phyloP scores from a whole-genome alignment of 53 echinoderm and acorn worm species.

The Luidia sarsii region DNA sequence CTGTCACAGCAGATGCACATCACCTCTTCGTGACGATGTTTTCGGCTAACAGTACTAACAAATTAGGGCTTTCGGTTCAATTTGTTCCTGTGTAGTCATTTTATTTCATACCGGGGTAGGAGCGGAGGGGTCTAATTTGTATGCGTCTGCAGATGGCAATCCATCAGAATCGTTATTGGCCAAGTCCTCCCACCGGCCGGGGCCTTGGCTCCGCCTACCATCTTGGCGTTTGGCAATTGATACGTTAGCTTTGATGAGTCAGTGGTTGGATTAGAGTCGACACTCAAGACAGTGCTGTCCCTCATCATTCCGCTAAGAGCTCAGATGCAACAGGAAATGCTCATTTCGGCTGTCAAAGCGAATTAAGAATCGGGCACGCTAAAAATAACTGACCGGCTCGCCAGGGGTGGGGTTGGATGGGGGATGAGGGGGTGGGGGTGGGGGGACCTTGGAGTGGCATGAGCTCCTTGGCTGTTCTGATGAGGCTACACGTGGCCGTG shows the following conservation, averaged over 20 bases:
- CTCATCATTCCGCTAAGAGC: constrained; percentile 26
- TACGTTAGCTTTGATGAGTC: constrained; percentile 27
- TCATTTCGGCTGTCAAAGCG: constrained; percentile 33
- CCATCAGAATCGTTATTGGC: too few species aligned
- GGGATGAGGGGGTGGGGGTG: background rate
- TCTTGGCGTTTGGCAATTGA: background rate
- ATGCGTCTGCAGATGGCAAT: too few species aligned
- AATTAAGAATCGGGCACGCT: background rate
- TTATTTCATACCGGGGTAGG: too few species aligned
- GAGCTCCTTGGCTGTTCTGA: too few species aligned
- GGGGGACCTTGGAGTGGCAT: too few species aligned
- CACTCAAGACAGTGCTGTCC: constrained; percentile 11
- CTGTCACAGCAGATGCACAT: too few species aligned
- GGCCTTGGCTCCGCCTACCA: background rate
- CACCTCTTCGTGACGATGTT: too few species aligned
- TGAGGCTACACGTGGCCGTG: too few species aligned
- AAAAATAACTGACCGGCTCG: background rate
- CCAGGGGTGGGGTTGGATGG: background rate
- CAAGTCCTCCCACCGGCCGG: too few species aligned
- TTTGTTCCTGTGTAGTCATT: too few species aligned
- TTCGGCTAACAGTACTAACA: constrained; percentile 6
- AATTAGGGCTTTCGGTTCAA: background rate
- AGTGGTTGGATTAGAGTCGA: constrained; percentile 8
- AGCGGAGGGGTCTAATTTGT: too few species aligned
- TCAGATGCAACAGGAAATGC: constrained; percentile 20